Evolutionary conservation across 2,797 vertebrate genomes (phyloP).

Genomic region (Neopelma chrysocephalum): DNA sequence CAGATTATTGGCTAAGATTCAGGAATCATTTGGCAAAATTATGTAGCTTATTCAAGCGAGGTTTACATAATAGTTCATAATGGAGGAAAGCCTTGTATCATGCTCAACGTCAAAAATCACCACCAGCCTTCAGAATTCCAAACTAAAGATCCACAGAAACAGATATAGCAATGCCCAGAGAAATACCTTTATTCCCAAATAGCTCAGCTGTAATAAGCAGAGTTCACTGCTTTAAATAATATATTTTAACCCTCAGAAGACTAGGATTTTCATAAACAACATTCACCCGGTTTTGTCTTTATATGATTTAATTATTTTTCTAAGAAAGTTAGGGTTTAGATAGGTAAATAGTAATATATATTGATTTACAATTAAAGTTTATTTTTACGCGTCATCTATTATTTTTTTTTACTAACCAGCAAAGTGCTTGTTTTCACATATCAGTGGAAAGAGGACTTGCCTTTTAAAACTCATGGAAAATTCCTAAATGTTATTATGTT

Average conservation of each 20-base stretch:
- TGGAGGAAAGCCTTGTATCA: constrained; percentile 13
- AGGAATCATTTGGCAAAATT: constrained; percentile 62
- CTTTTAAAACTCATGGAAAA: not conserved
- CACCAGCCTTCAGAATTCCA: constrained; percentile 21
- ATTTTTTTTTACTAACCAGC: not conserved
- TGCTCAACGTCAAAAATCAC: constrained; percentile 49
- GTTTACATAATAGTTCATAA: constrained; percentile 63
- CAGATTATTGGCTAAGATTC: constrained; percentile 57
- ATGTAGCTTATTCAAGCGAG: constrained; percentile 37
- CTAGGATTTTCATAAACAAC: not conserved
- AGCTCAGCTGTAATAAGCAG: not conserved
- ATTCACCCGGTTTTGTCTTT: not conserved
- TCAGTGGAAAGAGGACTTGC: not conserved
- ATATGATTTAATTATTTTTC: not conserved
- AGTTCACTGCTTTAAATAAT: not conserved
- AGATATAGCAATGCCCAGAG: not conserved
- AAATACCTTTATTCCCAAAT: constrained; percentile 36
- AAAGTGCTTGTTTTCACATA: not conserved
- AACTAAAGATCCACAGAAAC: constrained; percentile 28
- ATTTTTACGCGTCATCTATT: not conserved
- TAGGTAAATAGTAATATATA: not conserved
- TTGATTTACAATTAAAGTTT: not conserved
- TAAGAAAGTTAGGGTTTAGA: not conserved
- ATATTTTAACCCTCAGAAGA: not conserved
- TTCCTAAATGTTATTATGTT: not conserved